Evolutionary conservation across 1,140 invertebrate species (phyloP).

Genomic region (Leptopilina clavipes): DNA sequence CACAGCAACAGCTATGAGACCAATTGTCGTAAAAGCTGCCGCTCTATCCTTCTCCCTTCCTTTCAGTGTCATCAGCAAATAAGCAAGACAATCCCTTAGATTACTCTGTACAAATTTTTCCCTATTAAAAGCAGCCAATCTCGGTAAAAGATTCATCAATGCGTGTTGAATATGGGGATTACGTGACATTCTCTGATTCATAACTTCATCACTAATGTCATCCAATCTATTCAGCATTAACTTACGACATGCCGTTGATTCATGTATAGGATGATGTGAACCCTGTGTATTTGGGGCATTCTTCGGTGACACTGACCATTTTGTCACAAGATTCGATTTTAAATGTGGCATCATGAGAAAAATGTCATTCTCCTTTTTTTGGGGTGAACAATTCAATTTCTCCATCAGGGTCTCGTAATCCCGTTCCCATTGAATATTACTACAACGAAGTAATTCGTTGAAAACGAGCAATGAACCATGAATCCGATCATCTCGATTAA

Average conservation of each 20-base stretch:
- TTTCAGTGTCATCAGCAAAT: slow-evolving; percentile 84
- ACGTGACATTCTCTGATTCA: slow-evolving; percentile 85
- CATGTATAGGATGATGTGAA: slow-evolving; percentile 77
- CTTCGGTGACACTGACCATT: slow-evolving; percentile 69
- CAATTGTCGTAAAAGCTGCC: slow-evolving; percentile 91
- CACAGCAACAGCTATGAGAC: slow-evolving; percentile 93
- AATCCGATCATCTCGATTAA: slow-evolving; percentile 90
- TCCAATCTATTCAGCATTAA: slow-evolving; percentile 90
- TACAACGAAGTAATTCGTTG: slow-evolving; percentile 95
- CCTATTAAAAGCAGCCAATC: slow-evolving; percentile 94
- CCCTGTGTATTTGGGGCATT: slow-evolving; percentile 59
- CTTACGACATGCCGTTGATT: slow-evolving; percentile 90
- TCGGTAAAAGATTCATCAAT: slow-evolving; percentile 91
- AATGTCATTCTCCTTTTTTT: slow-evolving; percentile 76
- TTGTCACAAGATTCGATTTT: slow-evolving; percentile 77
- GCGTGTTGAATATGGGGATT: slow-evolving; percentile 91
- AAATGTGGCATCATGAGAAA: slow-evolving; percentile 77
- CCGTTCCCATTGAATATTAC: slow-evolving; percentile 92
- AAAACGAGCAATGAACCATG: slow-evolving; percentile 95
- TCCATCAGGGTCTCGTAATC: slow-evolving; percentile 84
- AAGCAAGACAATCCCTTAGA: slow-evolving; percentile 84
- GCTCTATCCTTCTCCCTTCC: slow-evolving; percentile 89
- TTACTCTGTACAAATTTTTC: slow-evolving; percentile 87
- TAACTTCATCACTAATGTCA: slow-evolving; percentile 86
- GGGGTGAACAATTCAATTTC: slow-evolving; percentile 69